Evolutionary conservation across 2,797 vertebrate species (phyloP).

Genomic region (Pseudocheirus occidentalis): DNA sequence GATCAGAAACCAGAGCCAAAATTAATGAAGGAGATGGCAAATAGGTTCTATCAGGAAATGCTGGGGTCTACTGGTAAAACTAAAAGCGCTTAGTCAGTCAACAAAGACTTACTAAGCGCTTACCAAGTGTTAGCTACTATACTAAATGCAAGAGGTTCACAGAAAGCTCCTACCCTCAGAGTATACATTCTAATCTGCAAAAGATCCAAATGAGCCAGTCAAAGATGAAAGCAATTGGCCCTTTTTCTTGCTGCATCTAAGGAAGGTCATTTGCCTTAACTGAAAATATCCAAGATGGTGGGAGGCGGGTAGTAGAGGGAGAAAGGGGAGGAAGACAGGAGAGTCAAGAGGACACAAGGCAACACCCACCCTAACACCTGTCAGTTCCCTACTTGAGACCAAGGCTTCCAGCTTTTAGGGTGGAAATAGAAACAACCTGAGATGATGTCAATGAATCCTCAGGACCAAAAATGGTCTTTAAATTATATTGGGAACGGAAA

Average conservation of each 20-base stretch:
- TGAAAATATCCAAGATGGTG: background rate
- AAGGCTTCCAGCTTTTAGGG: background rate
- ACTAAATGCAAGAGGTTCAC: background rate
- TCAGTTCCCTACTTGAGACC: background rate
- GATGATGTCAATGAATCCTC: background rate
- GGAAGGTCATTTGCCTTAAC: background rate
- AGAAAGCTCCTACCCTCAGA: background rate
- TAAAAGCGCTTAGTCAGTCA: background rate
- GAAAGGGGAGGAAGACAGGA: background rate
- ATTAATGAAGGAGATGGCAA: background rate
- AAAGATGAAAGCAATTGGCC: background rate
- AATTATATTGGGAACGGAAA: background rate
- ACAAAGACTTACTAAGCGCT: background rate
- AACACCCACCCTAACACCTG: background rate
- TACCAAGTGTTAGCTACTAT: background rate
- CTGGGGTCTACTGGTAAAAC: background rate
- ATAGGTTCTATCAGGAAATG: background rate
- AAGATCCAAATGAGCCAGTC: background rate
- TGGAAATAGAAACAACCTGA: background rate
- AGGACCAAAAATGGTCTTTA: background rate
- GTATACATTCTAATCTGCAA: background rate
- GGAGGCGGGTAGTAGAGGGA: fast-evolving
- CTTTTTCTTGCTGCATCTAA: background rate
- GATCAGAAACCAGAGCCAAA: background rate
- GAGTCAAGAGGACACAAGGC: background rate